These are phyloP conservation scores for Drosophila melanica DNA, from an alignment of 1,140 invertebrate genomes.

Conservation along the genomic window DNA sequence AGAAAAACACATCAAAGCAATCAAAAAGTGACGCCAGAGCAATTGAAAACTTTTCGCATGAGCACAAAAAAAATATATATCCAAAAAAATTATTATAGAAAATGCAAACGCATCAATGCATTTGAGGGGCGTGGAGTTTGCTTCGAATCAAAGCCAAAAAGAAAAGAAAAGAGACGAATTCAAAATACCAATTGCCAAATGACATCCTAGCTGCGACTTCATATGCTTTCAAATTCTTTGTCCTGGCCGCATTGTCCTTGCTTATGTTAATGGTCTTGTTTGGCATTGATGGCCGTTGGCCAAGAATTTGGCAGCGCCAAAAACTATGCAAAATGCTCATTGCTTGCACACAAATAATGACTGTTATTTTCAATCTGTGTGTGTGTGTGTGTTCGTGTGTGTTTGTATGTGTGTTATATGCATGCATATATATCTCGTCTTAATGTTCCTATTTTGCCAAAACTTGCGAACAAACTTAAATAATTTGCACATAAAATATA, in stretches of 20 bases:
- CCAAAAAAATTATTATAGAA: constrained; percentile 56
- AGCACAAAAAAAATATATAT: constrained; percentile 38
- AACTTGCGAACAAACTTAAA: constrained; percentile 71
- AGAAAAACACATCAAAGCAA: constrained; percentile 82
- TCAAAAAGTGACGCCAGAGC: constrained; percentile 83
- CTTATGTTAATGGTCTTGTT: constrained; percentile 79
- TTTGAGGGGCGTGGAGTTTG: too few relatives aligned
- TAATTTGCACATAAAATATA: constrained; percentile 80
- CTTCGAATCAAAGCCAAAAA: constrained; percentile 21
- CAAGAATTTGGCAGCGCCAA: constrained; percentile 45
- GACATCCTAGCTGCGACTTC: constrained; percentile 21
- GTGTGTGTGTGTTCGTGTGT: constrained; percentile 1
- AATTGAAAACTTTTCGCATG: constrained; percentile 83
- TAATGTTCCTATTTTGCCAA: constrained; percentile 73
- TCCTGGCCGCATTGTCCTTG: constrained; percentile 26
- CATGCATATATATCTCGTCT: constrained; percentile 26
- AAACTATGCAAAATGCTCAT: constrained; percentile 39
- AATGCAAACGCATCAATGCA: constrained; percentile 75
- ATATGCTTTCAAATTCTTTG: background rate
- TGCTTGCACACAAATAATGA: constrained; percentile 63
- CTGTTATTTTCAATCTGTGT: constrained; percentile 7
- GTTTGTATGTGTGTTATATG: constrained; percentile 3
- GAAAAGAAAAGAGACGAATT: background rate
- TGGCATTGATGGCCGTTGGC: constrained; percentile 68
- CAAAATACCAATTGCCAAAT: constrained; percentile 70